These are phyloP conservation scores for Habropoda laboriosa DNA, from an alignment of 1,140 invertebrate genomes.

Conservation along the genomic window DNA sequence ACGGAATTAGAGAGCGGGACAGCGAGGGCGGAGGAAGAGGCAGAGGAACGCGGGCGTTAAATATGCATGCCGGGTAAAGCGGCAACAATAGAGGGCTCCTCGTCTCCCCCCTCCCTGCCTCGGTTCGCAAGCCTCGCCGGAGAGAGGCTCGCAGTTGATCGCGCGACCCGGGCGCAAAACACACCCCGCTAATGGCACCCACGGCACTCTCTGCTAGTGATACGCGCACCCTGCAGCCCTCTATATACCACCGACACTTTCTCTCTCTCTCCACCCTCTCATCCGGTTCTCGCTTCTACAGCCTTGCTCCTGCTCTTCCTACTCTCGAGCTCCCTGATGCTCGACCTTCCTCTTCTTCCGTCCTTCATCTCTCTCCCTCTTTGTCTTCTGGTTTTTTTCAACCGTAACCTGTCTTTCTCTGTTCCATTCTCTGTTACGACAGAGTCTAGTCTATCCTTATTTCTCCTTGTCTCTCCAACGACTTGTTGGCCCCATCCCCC, in stretches of 20 bases:
- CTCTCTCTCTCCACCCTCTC: constrained; percentile 31
- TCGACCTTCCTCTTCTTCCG: constrained; percentile 7
- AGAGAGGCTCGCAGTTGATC: constrained; percentile 68
- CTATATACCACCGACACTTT: constrained; percentile 32
- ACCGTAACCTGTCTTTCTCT: constrained; percentile 6
- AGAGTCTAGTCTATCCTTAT: too few relatives aligned
- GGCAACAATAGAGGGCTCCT: constrained; percentile 69
- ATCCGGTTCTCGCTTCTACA: constrained; percentile 37
- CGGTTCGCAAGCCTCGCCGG: constrained; percentile 23
- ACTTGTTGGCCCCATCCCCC: constrained; percentile 5
- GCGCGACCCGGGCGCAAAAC: constrained; percentile 72
- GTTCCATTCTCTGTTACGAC: too few relatives aligned
- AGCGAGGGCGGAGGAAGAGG: too few relatives aligned
- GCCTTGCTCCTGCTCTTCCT: constrained; percentile 30
- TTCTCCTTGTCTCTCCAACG: neutral
- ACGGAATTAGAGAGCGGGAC: constrained; percentile 25
- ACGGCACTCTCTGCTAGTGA: constrained; percentile 63
- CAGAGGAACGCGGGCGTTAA: constrained; percentile 67
- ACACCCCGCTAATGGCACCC: constrained; percentile 73
- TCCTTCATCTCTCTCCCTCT: neutral
- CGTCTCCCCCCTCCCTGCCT: constrained; percentile 27
- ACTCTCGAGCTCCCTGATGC: constrained; percentile 13
- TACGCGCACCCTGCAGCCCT: constrained; percentile 48
- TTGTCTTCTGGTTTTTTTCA: neutral
- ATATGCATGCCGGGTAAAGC: constrained; percentile 74